Evolutionary conservation across 2,888 invertebrate species (phyloP).

Genomic region (Rhabditophanes sp.): DNA sequence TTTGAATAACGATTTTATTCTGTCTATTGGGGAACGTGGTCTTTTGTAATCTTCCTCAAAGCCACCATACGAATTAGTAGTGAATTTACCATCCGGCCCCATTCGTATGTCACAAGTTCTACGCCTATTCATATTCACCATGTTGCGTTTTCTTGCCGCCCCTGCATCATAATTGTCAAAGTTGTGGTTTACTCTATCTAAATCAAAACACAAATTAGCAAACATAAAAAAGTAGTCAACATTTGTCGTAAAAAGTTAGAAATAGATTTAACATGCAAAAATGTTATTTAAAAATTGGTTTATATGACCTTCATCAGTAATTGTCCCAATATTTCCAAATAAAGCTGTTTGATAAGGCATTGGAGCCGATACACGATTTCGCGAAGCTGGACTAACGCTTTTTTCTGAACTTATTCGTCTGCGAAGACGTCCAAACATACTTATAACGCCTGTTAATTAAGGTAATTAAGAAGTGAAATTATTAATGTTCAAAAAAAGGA

Average conservation of each 20-base stretch:
- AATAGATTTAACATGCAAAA: neutral
- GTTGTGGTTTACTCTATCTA: too few relatives aligned
- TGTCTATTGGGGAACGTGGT: slow-evolving; percentile 39
- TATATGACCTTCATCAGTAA: neutral
- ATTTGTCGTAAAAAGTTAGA: neutral
- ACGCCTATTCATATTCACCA: slow-evolving; percentile 18
- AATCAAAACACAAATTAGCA: neutral
- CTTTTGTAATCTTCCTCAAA: slow-evolving; percentile 28
- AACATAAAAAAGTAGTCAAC: neutral
- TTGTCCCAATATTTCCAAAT: too few relatives aligned
- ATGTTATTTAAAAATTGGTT: neutral
- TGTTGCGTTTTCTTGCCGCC: slow-evolving; percentile 8
- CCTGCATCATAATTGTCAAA: slow-evolving; percentile 9
- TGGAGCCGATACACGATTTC: slow-evolving; percentile 6
- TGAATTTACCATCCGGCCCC: slow-evolving; percentile 29
- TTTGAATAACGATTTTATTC: slow-evolving; percentile 38
- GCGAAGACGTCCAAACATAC: slow-evolving; percentile 13
- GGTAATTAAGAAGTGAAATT: too few relatives aligned
- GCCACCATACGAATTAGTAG: slow-evolving; percentile 14
- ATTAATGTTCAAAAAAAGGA: slow-evolving; percentile 8
- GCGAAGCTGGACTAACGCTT: slow-evolving; percentile 15
- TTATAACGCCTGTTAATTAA: slow-evolving; percentile 9
- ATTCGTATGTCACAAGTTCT: slow-evolving; percentile 30
- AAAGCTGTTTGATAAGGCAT: slow-evolving; percentile 3
- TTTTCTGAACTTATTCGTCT: slow-evolving; percentile 35